Evolutionary conservation across 2,888 invertebrate species (phyloP).

Genomic region (Cyaniris semiargus): DNA sequence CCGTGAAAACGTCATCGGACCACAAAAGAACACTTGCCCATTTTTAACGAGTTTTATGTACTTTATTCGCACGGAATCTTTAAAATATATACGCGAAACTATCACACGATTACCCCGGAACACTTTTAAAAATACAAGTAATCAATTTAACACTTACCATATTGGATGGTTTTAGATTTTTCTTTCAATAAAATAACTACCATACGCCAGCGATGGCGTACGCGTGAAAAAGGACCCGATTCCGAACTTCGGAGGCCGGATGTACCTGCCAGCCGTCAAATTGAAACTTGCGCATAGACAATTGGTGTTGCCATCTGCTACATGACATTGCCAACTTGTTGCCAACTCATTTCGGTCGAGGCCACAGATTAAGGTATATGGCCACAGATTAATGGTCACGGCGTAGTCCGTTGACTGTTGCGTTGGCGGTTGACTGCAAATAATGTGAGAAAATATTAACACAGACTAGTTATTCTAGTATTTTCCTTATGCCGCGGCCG

Average conservation of each 20-base stretch:
- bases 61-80: conserved; percentile 47
- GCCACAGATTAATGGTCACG: too few relatives aligned
- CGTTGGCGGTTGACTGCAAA: neutral
- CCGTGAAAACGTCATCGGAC: conserved; percentile 72
- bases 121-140: conserved; percentile 59
- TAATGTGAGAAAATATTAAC: too few relatives aligned
- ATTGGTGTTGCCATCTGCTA: conserved; percentile 47
- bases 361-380: too few relatives aligned
- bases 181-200: conserved; percentile 84
- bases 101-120: conserved; percentile 51
- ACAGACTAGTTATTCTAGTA: too few relatives aligned
- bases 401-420: neutral
- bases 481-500: too few relatives aligned
- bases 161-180: conserved; percentile 91
- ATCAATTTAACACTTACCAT: conserved; percentile 83
- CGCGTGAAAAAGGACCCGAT: conserved; percentile 87
- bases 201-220: conserved; percentile 94
- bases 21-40: conserved; percentile 63
- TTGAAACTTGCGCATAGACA: conserved; percentile 54
- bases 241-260: conserved; percentile 61
- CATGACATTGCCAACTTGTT: conserved; percentile 1
- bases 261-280: conserved; percentile 58
- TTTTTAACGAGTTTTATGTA: conserved; percentile 48
- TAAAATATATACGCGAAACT: conserved; percentile 60
- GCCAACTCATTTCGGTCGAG: neutral